phyloP scores from a whole-genome alignment of 2,888 invertebrate species.

The Pterobdella sp. region DNA sequence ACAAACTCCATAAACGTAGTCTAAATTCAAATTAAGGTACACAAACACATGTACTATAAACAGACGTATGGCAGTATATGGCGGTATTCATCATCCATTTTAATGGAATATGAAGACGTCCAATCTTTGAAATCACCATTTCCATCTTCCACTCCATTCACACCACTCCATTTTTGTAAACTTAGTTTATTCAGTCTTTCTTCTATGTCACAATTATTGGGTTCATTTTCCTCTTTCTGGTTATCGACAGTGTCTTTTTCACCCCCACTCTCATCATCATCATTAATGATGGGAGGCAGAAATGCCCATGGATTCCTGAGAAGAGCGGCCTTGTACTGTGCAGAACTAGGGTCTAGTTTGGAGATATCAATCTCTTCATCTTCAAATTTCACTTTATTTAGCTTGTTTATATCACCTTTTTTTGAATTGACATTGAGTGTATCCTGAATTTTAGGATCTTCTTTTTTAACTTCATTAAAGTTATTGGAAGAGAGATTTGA shows the following conservation, averaged over 20 bases:
- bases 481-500: constrained; percentile 40
- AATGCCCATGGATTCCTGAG: constrained; percentile 56
- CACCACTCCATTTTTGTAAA: constrained; percentile 49
- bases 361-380: constrained; percentile 37
- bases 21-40: too few species aligned
- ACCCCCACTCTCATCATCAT: constrained; percentile 52
- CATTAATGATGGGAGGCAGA: constrained; percentile 62
- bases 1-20: too few species aligned
- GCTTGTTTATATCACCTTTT: not conserved
- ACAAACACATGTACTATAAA: too few species aligned
- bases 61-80: constrained; percentile 85
- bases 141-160: constrained; percentile 55
- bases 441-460: too few species aligned
- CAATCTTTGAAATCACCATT: constrained; percentile 71
- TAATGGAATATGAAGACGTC: constrained; percentile 73
- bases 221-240: not conserved
- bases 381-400: constrained; percentile 31
- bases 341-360: constrained; percentile 18
- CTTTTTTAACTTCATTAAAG: not conserved
- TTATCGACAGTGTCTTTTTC: constrained; percentile 41
- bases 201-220: too few species aligned
- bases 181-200: constrained; percentile 45
- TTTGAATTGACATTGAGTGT: not conserved
- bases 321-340: constrained; percentile 9
- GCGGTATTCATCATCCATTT: constrained; percentile 70